These are phyloP conservation scores for Aphis gossypii DNA, from an alignment of 1,140 invertebrate genomes.

Conservation along the genomic window DNA sequence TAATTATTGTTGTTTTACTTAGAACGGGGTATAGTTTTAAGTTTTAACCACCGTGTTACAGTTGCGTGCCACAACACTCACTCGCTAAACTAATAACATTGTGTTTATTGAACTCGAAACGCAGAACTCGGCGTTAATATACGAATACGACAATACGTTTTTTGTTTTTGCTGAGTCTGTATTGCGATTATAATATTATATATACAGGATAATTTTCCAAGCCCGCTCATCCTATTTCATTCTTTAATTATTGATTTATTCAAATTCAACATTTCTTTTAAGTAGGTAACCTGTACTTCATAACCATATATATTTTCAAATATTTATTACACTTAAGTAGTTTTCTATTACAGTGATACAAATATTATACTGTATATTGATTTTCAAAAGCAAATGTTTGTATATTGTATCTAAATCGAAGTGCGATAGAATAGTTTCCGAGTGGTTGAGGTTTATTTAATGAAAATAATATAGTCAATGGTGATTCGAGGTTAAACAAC, in stretches of 20 bases:
- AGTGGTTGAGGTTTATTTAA: not conserved
- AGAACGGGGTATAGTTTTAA: not conserved
- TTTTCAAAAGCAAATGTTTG: not conserved
- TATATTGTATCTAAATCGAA: not conserved
- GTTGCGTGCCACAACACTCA: not conserved
- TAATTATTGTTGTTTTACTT: constrained; percentile 7
- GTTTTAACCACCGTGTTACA: not conserved
- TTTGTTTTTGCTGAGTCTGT: no score
- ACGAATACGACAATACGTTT: not conserved
- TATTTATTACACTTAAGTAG: not conserved
- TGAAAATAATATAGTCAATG: not conserved
- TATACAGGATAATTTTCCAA: no score
- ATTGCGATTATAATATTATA: no score
- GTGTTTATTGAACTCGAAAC: constrained; percentile 10
- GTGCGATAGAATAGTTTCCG: not conserved
- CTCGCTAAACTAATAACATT: not conserved
- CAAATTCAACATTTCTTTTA: no score
- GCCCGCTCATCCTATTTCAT: no score
- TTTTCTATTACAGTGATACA: not conserved
- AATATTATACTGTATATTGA: not conserved
- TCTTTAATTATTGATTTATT: no score
- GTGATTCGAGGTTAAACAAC: not conserved
- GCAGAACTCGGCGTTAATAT: not conserved
- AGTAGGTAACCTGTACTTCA: not conserved
- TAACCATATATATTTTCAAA: not conserved